Conservation (phyloP, 1,140 invertebrate species). For the Ctenoplectra terminalis region DNA sequence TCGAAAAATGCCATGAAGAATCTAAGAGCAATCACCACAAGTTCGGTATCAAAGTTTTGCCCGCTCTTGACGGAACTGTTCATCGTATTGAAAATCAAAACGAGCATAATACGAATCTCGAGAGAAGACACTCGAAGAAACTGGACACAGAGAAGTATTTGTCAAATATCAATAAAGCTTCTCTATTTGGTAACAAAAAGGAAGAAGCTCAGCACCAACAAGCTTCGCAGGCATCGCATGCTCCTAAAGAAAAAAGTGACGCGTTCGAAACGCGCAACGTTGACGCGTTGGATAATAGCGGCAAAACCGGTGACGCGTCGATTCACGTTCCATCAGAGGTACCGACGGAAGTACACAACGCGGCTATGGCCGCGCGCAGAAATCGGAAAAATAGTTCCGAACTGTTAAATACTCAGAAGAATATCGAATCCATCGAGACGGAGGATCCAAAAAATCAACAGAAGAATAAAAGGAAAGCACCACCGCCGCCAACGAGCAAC, state of each 20-base stretch:
- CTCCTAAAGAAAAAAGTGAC: neutral
- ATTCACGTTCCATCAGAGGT: conserved; percentile 79
- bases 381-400: conserved; percentile 85
- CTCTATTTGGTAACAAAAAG: neutral
- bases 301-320: conserved; percentile 34
- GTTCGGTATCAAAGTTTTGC: conserved; percentile 88
- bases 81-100: conserved; percentile 82
- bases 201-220: conserved; percentile 36
- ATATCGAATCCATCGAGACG: conserved; percentile 32
- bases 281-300: conserved; percentile 64
- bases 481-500: conserved; percentile 84
- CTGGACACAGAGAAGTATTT: conserved; percentile 66
- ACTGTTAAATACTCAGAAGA: conserved; percentile 61
- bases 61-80: conserved; percentile 78
- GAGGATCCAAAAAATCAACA: conserved; percentile 80
- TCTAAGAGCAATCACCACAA: conserved; percentile 81
- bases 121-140: conserved; percentile 79
- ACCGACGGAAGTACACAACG: conserved; percentile 88
- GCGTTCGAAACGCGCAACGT: conserved; percentile 44
- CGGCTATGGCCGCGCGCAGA: conserved; percentile 86
- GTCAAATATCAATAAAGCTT: neutral
- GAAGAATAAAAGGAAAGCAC: conserved; percentile 89
- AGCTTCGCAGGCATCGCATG: neutral
- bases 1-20: conserved; percentile 75
- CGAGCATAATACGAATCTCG: conserved; percentile 81